Base-by-base conservation (phyloP, 2,888 invertebrate species). In the Chrysopilus asiliformis region DNA sequence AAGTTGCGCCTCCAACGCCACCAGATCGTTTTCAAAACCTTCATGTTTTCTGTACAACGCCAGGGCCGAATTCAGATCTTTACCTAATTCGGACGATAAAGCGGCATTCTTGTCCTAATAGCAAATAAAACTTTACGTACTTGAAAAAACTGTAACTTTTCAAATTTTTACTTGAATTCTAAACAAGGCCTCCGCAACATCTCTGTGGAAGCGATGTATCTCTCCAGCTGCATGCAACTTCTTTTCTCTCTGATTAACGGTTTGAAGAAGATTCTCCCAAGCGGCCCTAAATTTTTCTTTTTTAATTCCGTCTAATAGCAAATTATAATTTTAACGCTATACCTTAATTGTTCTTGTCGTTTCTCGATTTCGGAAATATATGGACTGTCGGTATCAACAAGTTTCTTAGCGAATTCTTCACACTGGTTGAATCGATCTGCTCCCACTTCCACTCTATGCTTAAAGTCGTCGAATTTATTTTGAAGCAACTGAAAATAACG, bases 141-240 rank as follows among this genome's bases (percentile, higher is more conserved):
- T 36, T 6, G 9, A 16, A 9, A n/a, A 27, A 16, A 27, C 5
- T 0, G 53, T 9, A 15, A 22, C 25, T 18, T 13, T 8, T 14
- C n/a, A 36, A n/a, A 14, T 16, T 10, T 26, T 25, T 14, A 39
- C 39, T 47, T 84, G 86, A 26, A 90, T 91, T 16, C 94, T 71
- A 26, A 85, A 80, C 7, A 90, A 62, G 2, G 91, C 83, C 55
- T 95, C 94, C 15, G 83, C 86, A 2, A 86, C 90, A 63, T 95
- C 95, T 36, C 94, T 76, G 65, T 97, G 95, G 72, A 94, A 97
- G 37, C 93, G 76, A 64, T 97, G 97, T 46, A 97, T 90, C 67
- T 95, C 93, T 8, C 89, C 94, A 2, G 97, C 97, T 1, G 91
- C 95, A 55, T 81, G 79, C 25, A 98, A 67, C 27, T 90, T 80